Evolutionary conservation across 1,140 invertebrate genomes (phyloP).

Genomic region (Phymastichus coffea): DNA sequence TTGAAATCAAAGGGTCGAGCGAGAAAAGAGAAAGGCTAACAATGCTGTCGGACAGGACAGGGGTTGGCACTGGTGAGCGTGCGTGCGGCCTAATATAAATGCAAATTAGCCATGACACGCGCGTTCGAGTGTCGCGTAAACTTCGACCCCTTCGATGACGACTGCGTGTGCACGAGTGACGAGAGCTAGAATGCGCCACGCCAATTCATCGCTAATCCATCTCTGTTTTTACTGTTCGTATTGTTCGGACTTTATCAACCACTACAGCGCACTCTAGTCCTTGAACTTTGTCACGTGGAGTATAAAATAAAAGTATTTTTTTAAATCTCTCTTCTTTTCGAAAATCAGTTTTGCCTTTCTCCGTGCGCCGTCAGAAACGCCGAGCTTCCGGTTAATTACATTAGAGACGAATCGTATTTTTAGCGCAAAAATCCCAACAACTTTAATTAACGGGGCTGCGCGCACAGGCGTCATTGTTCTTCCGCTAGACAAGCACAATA

Average conservation of each 20-base stretch:
- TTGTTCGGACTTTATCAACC: neutral
- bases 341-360: no score
- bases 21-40: slow-evolving; percentile 10
- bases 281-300: neutral
- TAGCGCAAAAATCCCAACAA: no score
- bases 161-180: no score
- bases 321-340: no score
- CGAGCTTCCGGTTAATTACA: no score
- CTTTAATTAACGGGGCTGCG: slow-evolving; percentile 13
- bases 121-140: slow-evolving; percentile 26
- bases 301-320: neutral
- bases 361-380: no score
- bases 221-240: neutral
- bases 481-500: slow-evolving; percentile 4
- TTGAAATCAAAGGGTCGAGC: no score
- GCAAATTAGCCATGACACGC: slow-evolving; percentile 37
- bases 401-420: no score
- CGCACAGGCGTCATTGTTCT: slow-evolving; percentile 15
- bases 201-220: neutral
- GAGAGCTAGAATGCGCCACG: no score
- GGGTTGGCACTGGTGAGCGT: no score
- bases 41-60: slow-evolving; percentile 25
- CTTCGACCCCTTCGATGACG: no score
- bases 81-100: slow-evolving; percentile 44
- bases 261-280: neutral